phyloP scores from a whole-genome alignment of 2,888 invertebrate species.

The Torymus auratus region DNA sequence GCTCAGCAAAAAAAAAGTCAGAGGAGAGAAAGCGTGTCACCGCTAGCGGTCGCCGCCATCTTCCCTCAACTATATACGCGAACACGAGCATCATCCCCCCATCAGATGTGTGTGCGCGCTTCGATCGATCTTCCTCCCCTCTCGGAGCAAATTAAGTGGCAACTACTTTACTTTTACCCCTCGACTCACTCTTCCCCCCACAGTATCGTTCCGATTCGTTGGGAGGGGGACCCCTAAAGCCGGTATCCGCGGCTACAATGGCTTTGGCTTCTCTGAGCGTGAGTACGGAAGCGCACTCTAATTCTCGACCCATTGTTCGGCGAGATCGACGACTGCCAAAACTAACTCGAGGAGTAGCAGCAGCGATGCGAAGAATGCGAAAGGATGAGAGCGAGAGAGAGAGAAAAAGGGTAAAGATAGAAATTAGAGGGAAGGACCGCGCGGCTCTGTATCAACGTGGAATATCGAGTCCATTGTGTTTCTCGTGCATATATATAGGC shows the following conservation, averaged over 20 bases:
- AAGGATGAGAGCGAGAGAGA: conserved; percentile 37
- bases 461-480: conserved; percentile 64
- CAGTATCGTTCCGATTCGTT: background rate
- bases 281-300: conserved; percentile 59
- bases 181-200: background rate
- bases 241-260: conserved; percentile 15
- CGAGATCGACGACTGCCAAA: conserved; percentile 69
- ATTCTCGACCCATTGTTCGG: conserved; percentile 63
- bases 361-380: background rate
- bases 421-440: conserved; percentile 58
- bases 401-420: conserved; percentile 62
- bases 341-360: conserved; percentile 18
- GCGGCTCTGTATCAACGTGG: conserved; percentile 71
- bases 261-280: conserved; percentile 38
- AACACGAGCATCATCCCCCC: background rate
- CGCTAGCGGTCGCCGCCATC: conserved; percentile 1
- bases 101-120: conserved; percentile 19
- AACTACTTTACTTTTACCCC: conserved; percentile 67
- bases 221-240: background rate
- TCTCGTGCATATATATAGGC: background rate
- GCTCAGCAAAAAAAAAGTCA: background rate
- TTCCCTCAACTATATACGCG: background rate
- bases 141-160: conserved; percentile 73
- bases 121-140: conserved; percentile 27
- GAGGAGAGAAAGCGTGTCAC: background rate